phyloP scores from a whole-genome alignment of 92 coral and sea anemone species.

The Actinernus sp. region DNA sequence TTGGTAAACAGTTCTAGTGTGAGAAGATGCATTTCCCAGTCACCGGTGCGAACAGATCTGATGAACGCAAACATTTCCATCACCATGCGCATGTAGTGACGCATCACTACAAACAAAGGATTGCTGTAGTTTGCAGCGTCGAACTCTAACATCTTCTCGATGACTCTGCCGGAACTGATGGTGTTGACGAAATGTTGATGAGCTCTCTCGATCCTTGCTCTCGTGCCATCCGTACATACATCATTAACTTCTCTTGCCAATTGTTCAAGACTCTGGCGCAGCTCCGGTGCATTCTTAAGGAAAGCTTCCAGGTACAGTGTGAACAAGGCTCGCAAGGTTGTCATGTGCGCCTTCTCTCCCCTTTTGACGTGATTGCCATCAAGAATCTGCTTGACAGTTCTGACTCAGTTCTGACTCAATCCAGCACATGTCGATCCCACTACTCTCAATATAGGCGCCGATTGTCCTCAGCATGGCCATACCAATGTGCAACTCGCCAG shows the following conservation, averaged over 20 bases:
- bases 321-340: conserved; percentile 27
- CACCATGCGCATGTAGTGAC: conserved; percentile 23
- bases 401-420: conserved; percentile 32
- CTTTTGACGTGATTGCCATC: conserved; percentile 48
- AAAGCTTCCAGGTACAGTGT: conserved; percentile 25
- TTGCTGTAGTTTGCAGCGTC: conserved; percentile 2
- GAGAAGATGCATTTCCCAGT: conserved; percentile 4
- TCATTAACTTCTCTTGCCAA: conserved; percentile 9
- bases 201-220: background rate
- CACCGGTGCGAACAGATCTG: conserved; percentile 13
- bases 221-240: conserved; percentile 7
- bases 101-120: conserved; percentile 13
- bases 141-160: conserved; percentile 12
- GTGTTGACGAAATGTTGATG: background rate
- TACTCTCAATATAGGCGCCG: conserved; percentile 45
- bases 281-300: background rate
- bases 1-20: conserved; percentile 46
- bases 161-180: background rate
- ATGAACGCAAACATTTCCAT: conserved; percentile 13
- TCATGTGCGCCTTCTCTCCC: conserved; percentile 29
- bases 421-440: conserved; percentile 41
- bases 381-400: conserved; percentile 28
- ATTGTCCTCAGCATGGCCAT: conserved; percentile 35
- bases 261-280: background rate
- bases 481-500: conserved; percentile 31